These are phyloP conservation scores for Corvus hawaiiensis DNA, from an alignment of 2,113 vertebrate genomes.

Conservation along the genomic window DNA sequence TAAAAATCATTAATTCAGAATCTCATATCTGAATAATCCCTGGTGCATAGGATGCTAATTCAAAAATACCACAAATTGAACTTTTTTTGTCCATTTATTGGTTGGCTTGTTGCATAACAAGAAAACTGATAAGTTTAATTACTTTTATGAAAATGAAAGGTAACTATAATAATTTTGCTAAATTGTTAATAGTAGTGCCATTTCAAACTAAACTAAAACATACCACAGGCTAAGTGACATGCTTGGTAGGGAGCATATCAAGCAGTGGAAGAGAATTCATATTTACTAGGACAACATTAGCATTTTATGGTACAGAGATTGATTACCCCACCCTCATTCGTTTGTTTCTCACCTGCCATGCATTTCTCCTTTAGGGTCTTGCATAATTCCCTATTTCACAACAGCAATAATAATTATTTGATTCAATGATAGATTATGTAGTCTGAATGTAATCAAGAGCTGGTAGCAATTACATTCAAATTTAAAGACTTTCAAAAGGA, in stretches of 20 bases:
- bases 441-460: constrained; percentile 31
- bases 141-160: constrained; percentile 63
- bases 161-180: constrained; percentile 13
- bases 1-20: neutral
- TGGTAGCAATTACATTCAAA: constrained; percentile 13
- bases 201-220: constrained; percentile 37
- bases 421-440: constrained; percentile 30
- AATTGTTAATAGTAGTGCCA: neutral
- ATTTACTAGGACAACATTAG: constrained; percentile 43
- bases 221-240: neutral
- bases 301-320: constrained; percentile 37
- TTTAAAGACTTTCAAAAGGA: constrained; percentile 12
- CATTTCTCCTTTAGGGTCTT: neutral
- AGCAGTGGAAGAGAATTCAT: constrained; percentile 9
- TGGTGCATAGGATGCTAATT: constrained; percentile 1
- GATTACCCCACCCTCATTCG: constrained; percentile 26
- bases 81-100: constrained; percentile 21
- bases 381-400: constrained; percentile 33
- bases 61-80: neutral
- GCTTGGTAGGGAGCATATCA: neutral
- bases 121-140: constrained; percentile 57
- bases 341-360: constrained; percentile 30
- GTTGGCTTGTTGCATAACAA: constrained; percentile 42
- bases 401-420: constrained; percentile 40
- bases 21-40: constrained; percentile 12